Evolutionary conservation across 2,888 invertebrate species (phyloP).

Genomic region (Pseudococcus jackbeardsleyi): DNA sequence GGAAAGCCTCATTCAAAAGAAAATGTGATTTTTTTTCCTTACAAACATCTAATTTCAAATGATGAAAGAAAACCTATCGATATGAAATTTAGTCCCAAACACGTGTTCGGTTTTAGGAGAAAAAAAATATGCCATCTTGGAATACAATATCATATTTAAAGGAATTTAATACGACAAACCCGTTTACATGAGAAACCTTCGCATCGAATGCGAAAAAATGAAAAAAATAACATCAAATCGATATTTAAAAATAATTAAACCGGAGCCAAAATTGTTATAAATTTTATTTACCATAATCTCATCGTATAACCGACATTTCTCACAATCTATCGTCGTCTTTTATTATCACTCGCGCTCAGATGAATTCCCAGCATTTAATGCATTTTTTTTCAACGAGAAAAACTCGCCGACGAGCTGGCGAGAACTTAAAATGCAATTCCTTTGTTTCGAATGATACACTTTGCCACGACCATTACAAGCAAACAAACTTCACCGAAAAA

Average conservation of each 20-base stretch:
- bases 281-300: slow-evolving; percentile 20
- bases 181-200: slow-evolving; percentile 36
- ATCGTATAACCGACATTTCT: slow-evolving; percentile 21
- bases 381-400: slow-evolving; percentile 5
- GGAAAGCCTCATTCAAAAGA: slow-evolving; percentile 7
- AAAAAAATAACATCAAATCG: slow-evolving; percentile 8
- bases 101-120: not conserved
- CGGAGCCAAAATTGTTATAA: slow-evolving; percentile 18
- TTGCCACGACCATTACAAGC: slow-evolving; percentile 20
- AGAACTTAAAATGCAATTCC: slow-evolving; percentile 51
- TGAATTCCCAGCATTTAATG: slow-evolving; percentile 36
- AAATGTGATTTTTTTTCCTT: not conserved
- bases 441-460: slow-evolving; percentile 41
- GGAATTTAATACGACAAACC: slow-evolving; percentile 23
- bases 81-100: not conserved
- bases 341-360: not conserved
- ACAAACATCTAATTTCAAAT: not conserved
- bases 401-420: slow-evolving; percentile 18
- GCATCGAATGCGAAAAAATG: not conserved
- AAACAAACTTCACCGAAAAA: slow-evolving; percentile 31
- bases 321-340: slow-evolving; percentile 13
- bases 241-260: slow-evolving; percentile 39
- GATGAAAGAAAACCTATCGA: slow-evolving; percentile 23
- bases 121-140: not conserved
- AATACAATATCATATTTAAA: not conserved